phyloP scores from a whole-genome alignment of 2,113 vertebrate genomes.

The Shinisaurus crocodilurus region DNA sequence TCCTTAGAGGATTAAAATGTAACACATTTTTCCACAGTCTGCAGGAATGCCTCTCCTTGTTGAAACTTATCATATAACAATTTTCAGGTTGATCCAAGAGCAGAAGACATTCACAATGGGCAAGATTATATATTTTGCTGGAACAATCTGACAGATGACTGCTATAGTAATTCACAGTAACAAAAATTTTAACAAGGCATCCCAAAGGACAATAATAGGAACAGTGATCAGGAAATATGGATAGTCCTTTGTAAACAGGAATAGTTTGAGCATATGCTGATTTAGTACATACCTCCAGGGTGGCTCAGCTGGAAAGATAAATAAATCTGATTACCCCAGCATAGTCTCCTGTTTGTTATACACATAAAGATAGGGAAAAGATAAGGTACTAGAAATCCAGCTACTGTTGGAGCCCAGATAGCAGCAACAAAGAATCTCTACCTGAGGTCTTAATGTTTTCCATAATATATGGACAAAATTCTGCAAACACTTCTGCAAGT shows the following conservation, averaged over 20 bases:
- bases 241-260: not conserved
- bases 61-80: not conserved
- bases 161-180: not conserved
- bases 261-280: not conserved
- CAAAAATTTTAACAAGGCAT: not conserved
- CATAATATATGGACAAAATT: not conserved
- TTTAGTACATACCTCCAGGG: not conserved
- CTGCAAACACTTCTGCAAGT: not conserved
- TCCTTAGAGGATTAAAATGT: not conserved
- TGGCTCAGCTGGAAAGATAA: not conserved
- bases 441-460: not conserved
- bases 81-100: not conserved
- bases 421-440: not conserved
- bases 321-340: not conserved
- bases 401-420: not conserved
- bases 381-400: not conserved
- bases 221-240: fast-evolving
- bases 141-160: not conserved
- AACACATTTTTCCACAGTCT: not conserved
- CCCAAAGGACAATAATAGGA: not conserved
- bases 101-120: not conserved
- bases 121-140: not conserved
- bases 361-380: not conserved
- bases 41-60: not conserved
- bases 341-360: not conserved